Evolutionary conservation across 2,888 invertebrate genomes (phyloP).

Genomic region (Imbricaverruca yamaguchii): DNA sequence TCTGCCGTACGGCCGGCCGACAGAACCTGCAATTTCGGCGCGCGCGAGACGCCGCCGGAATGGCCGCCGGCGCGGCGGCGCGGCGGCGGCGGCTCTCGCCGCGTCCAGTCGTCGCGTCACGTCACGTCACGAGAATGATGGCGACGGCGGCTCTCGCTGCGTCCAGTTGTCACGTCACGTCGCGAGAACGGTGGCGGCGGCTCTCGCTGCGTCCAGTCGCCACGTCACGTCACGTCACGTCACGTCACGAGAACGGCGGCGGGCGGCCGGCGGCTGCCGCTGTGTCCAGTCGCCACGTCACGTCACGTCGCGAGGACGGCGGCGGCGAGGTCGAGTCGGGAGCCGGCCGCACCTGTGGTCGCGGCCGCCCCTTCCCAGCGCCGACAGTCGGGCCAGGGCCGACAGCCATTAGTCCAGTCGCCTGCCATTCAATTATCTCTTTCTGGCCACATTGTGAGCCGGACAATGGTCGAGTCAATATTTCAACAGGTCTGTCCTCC

Average conservation of each 20-base stretch:
- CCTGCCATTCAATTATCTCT: constrained; percentile 14
- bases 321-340: not conserved
- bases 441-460: not conserved
- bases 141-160: not conserved
- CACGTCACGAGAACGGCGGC: too few relatives aligned
- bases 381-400: not conserved
- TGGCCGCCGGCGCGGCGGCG: not conserved
- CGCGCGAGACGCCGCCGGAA: not conserved
- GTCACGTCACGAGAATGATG: too few relatives aligned
- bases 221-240: too few relatives aligned
- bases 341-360: not conserved
- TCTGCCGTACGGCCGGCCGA: not conserved
- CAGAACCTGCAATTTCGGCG: constrained; percentile 11
- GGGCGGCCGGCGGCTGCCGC: not conserved
- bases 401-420: not conserved
- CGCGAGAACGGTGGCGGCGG: not conserved
- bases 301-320: too few relatives aligned
- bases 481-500: constrained; percentile 14
- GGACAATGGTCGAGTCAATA: constrained; percentile 12
- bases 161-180: not conserved
- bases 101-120: too few relatives aligned
- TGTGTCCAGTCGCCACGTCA: too few relatives aligned
- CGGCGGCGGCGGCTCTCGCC: not conserved
- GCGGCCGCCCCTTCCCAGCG: too few relatives aligned
- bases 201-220: too few relatives aligned